Evolutionary conservation across 1,140 invertebrate species (phyloP).

Genomic region (Rhagoletis pomonella): DNA sequence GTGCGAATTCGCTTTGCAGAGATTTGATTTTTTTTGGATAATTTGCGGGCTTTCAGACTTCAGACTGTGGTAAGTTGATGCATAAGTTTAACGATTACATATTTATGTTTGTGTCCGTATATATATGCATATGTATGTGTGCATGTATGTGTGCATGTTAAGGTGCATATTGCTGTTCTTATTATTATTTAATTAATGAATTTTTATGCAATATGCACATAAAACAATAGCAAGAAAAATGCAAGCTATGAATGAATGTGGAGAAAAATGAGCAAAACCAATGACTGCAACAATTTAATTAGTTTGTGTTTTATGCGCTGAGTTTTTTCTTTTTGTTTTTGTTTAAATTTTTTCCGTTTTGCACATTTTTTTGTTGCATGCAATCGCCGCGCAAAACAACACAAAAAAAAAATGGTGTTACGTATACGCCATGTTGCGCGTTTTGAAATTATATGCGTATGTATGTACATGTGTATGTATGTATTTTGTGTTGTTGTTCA

Average conservation of each 20-base stretch:
- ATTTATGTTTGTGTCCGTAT: not conserved
- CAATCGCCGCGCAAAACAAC: not conserved
- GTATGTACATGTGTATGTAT: too few relatives aligned
- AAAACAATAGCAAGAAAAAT: constrained; percentile 44
- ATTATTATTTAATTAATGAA: constrained; percentile 51
- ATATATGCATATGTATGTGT: not conserved
- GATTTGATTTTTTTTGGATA: not conserved
- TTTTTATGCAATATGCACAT: constrained; percentile 41
- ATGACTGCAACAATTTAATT: constrained; percentile 48
- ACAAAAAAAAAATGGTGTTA: constrained; percentile 5
- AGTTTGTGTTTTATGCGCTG: constrained; percentile 28
- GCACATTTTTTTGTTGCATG: not conserved
- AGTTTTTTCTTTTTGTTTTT: not conserved
- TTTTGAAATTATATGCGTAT: not conserved
- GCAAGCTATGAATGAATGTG: constrained; percentile 7
- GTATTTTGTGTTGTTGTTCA: too few relatives aligned
- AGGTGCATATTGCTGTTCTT: constrained; percentile 37
- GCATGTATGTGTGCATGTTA: not conserved
- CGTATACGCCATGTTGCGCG: constrained; percentile 31
- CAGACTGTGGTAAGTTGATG: constrained; percentile 36
- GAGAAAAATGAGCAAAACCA: constrained; percentile 16
- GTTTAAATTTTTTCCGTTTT: not conserved
- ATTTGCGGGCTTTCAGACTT: constrained; percentile 31
- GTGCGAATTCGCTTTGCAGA: constrained; percentile 21
- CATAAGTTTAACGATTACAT: not conserved